Evolutionary conservation across 1,140 invertebrate species (phyloP), one percentile per base, ranked within the genome.

Genomic region (Papilio helenus): DNA sequence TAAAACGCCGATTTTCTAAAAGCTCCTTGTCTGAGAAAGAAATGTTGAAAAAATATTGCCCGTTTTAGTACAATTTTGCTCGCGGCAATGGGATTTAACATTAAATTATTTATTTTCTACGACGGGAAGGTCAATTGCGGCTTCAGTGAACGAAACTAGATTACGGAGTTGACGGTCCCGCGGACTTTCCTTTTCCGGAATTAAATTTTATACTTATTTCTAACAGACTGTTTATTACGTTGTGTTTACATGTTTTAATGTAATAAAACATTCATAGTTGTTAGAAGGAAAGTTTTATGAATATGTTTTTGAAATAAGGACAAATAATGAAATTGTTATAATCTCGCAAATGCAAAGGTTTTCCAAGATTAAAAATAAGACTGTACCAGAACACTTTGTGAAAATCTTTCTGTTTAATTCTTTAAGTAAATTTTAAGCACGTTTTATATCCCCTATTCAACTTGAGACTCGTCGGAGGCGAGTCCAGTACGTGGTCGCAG

Each of bases 391-490:
- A 16, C 18, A 14, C 49, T 23, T 34, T 26, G 0, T 61, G 58
- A 14, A 12, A 12, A 1, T 23, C 7, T 9, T 26, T 23, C 26
- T 12, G 20, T 26, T 61, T 12, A 12, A 68, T 34, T 26, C 23
- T 68, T 34, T 18, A 16, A 68, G 61, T 29, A 20, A 55, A 29
- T 68, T 61, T 68, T 68, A 68, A 29, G 12, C 23, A 72, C 14
- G 72, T 46, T 74, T 58, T 7, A 85, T 83, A 84, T 84, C 81
- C 81, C 81, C 81, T 77, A 68, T 61, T 55, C 72, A 79, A 84
- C 84, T 87, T 74, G 51, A 80, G 81, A 81, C 80, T 84, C 79
- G 84, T 83, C 80, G 49, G 20, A 72, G 68, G 65, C 81, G 46
- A 61, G 83, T 85, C 79, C 81, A 80, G 82, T 77, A 80, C 61